Evolutionary conservation across 1,140 invertebrate species (phyloP), one percentile per base, ranked within the genome.

Genomic region (Reticulitermes speratus): DNA sequence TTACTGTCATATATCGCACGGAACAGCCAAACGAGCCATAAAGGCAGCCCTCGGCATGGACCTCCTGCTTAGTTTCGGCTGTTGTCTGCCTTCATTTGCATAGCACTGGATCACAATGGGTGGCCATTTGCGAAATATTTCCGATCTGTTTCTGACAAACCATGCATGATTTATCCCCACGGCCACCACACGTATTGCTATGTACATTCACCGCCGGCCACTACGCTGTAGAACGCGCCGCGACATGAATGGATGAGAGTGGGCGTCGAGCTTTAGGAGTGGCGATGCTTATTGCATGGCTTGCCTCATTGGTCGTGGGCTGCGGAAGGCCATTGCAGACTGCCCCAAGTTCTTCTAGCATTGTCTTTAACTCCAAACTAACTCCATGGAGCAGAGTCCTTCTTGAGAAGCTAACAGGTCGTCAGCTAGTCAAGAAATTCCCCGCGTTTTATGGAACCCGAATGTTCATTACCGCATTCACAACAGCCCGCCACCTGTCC

Each of bases 281-380:
- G 65, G 65, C 65, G 25, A 2, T n/a, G 65, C 65, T 75, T 75
- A 30, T 75, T 75, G 8, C 65, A 75, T 30, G 65, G n/a, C 65
- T 75, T 75, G 65, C 65, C 65, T 75, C 65, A 75, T 30, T 44
- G 21, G n/a, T 65, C 85, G 65, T 32, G 85, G 30, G 38, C 65
- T 19, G 59, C 21, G 83, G 14, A 75, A 75, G 65, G 25, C 65
- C 65, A 75, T 75, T 75, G 0, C 65, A 75, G 65, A 75, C 65
- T 2, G 65, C n/a, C 65, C 44, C 85, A 86, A 59, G 85, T 86
- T 30, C 85, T 25, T 85, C 3, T 52, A 48, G 75, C 65, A 75
- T 75, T 75, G 65, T 75, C 65, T 75, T 75, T 75, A 30, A n/a
- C n/a, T n/a, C n/a, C n/a, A n/a, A n/a, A n/a, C n/a, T n/a, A n/a